Evolutionary conservation across 2,797 vertebrate species (phyloP).

Genomic region (Oreochromis mossambicus): DNA sequence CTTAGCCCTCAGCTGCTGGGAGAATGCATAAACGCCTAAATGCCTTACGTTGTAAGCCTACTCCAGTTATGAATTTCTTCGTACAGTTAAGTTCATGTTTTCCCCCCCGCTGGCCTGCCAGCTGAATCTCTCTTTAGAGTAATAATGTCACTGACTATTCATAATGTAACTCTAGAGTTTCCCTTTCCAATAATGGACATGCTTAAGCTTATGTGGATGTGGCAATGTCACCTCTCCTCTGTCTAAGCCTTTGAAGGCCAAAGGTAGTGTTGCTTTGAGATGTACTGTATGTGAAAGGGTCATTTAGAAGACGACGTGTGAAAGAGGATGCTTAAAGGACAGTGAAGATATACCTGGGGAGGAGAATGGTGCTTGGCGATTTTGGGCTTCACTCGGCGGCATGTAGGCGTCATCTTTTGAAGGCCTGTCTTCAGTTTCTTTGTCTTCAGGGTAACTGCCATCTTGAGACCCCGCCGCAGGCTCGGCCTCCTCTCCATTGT

Average conservation of each 20-base stretch:
- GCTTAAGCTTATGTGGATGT: constrained; percentile 62
- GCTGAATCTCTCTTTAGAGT: constrained; percentile 62
- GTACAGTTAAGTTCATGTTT: constrained; percentile 63
- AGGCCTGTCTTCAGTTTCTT: constrained; percentile 78
- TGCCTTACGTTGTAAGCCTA: constrained; percentile 55
- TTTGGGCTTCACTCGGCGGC: constrained; percentile 67
- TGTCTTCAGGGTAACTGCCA: constrained; percentile 78
- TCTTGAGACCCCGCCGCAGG: constrained; percentile 73
- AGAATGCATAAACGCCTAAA: constrained; percentile 39
- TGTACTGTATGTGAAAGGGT: background rate
- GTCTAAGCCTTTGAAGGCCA: constrained; percentile 41
- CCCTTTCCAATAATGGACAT: constrained; percentile 62
- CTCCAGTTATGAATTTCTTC: constrained; percentile 71
- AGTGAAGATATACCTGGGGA: constrained; percentile 72
- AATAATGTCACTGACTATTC: constrained; percentile 72
- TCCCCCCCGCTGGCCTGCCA: constrained; percentile 26
- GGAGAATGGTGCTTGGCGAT: constrained; percentile 79
- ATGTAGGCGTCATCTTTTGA: constrained; percentile 79
- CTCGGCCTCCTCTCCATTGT: constrained; percentile 78
- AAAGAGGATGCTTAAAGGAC: background rate
- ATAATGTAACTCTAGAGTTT: constrained; percentile 71
- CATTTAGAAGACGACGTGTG: background rate
- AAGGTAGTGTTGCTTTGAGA: constrained; percentile 19
- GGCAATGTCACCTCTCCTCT: constrained; percentile 49
- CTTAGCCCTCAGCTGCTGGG: constrained; percentile 64